These are phyloP conservation scores for Lasioglossum albipes DNA, from an alignment of 1,140 invertebrate species.

Conservation along the genomic window DNA sequence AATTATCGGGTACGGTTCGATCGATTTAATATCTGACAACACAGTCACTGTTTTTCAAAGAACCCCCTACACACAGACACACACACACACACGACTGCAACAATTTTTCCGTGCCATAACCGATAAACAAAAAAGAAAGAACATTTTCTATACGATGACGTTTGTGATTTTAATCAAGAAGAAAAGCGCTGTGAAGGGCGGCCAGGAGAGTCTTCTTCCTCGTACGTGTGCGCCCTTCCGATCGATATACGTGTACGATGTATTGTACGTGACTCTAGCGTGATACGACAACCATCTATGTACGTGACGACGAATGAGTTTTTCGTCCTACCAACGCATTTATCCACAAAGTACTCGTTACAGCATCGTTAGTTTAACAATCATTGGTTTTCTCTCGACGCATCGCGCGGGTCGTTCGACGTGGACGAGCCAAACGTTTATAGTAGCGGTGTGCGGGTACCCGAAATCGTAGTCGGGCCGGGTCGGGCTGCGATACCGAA, in stretches of 20 bases:
- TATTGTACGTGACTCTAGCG: background rate
- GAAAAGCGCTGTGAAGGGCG: background rate
- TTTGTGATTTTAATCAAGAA: slow-evolving; percentile 1
- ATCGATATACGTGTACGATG: slow-evolving; percentile 13
- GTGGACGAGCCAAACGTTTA: background rate
- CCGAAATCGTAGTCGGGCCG: no score
- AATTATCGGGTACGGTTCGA: no score
- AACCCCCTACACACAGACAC: background rate
- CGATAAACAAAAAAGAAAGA: background rate
- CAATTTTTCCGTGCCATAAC: slow-evolving; percentile 20
- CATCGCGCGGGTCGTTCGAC: background rate
- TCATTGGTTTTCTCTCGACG: background rate
- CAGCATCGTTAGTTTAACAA: background rate
- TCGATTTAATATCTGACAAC: no score
- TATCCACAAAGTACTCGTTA: slow-evolving; percentile 1
- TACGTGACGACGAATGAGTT: background rate
- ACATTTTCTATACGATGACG: background rate
- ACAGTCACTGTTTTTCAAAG: background rate
- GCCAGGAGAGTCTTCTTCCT: background rate
- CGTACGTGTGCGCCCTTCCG: background rate
- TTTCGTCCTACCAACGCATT: slow-evolving; percentile 1
- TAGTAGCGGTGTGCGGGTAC: background rate
- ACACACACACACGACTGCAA: background rate
- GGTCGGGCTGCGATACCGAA: no score
- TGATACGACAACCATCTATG: background rate